phyloP scores from a whole-genome alignment of 2,113 vertebrate species.

The Heterotis niloticus region DNA sequence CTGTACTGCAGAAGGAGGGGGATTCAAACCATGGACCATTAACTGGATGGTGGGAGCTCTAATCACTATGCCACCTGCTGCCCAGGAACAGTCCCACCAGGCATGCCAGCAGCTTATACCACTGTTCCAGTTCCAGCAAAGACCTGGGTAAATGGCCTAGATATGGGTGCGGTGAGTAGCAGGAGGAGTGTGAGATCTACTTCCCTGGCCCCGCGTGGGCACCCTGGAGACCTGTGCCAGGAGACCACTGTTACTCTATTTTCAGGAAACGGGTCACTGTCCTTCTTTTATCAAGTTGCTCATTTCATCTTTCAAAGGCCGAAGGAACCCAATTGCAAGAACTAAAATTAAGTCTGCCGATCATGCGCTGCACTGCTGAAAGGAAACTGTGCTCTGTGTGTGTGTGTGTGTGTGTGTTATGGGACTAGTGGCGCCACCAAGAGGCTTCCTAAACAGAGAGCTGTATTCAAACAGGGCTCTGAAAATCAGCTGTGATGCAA shows the following conservation, averaged over 20 bases:
- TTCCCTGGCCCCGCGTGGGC: conserved; percentile 35
- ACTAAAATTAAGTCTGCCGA: conserved; percentile 17
- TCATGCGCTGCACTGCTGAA: neutral
- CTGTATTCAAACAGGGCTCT: neutral
- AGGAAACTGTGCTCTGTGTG: neutral
- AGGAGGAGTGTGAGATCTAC: conserved; percentile 30
- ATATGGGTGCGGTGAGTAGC: conserved; percentile 20
- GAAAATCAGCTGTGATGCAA: too few relatives aligned
- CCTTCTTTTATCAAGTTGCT: conserved; percentile 59
- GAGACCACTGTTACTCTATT: conserved; percentile 68
- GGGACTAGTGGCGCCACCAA: neutral
- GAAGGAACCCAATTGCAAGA: conserved; percentile 42
- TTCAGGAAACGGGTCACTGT: conserved; percentile 71
- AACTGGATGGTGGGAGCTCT: too few relatives aligned
- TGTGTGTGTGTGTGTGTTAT: too few relatives aligned
- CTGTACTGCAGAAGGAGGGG: too few relatives aligned
- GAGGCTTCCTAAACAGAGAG: neutral
- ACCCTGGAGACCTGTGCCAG: conserved; percentile 47
- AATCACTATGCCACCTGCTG: too few relatives aligned
- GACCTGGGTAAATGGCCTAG: conserved; percentile 42
- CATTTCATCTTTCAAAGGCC: conserved; percentile 50
- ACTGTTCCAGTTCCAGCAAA: conserved; percentile 32
- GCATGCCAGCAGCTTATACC: too few relatives aligned
- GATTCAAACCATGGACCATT: too few relatives aligned
- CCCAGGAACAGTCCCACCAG: too few relatives aligned